These are phyloP conservation scores for Threskiornis aethiopicus DNA, from an alignment of 2,797 vertebrate species.

Conservation along the genomic window DNA sequence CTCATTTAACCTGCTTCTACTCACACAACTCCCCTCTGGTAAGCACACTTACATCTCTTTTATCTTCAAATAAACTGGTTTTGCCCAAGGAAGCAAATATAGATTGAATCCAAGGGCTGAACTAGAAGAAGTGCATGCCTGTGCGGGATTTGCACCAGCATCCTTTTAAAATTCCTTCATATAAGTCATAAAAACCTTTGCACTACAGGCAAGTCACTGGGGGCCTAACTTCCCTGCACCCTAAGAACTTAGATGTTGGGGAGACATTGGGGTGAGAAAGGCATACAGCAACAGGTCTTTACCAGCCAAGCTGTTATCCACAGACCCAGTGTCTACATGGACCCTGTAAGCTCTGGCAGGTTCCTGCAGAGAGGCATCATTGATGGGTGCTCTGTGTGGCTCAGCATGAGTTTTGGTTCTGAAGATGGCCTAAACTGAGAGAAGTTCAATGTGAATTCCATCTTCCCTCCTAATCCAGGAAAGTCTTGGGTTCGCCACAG, in stretches of 20 bases:
- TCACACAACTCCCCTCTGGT: neutral
- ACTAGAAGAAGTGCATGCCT: neutral
- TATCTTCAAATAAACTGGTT: neutral
- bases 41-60: neutral
- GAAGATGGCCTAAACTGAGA: neutral
- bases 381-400: neutral
- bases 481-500: neutral
- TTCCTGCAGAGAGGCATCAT: neutral
- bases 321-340: rapidly evolving
- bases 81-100: neutral
- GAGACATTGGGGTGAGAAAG: neutral
- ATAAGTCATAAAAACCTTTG: neutral
- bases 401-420: neutral
- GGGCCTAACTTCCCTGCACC: neutral
- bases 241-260: neutral
- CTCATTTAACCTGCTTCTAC: neutral
- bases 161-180: neutral
- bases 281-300: neutral
- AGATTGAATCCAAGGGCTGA: neutral
- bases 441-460: neutral
- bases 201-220: neutral
- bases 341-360: neutral
- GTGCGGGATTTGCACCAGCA: neutral
- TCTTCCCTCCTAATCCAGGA: neutral
- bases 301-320: neutral